Evolutionary conservation across 2,113 vertebrate species (phyloP).

Genomic region (Oreochromis tanganicae): DNA sequence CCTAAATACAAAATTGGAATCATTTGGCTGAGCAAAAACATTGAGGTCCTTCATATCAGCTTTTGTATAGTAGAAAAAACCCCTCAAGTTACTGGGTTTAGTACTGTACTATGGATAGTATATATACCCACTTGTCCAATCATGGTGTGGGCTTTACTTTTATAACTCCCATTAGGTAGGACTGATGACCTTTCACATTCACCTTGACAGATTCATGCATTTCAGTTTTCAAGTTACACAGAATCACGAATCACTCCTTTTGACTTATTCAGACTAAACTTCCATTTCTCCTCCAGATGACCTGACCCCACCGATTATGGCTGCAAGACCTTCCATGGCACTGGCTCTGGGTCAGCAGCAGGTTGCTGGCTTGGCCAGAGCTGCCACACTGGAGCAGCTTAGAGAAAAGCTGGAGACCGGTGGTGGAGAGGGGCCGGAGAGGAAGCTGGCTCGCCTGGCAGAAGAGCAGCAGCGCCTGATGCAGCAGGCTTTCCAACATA

Average conservation of each 20-base stretch:
- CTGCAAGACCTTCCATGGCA: conserved; percentile 77
- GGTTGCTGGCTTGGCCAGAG: conserved; percentile 72
- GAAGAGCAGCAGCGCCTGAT: conserved; percentile 91
- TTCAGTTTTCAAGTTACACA: not conserved
- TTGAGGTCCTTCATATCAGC: not conserved
- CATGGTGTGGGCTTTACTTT: not conserved
- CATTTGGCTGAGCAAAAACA: not conserved
- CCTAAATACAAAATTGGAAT: not conserved
- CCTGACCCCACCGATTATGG: conserved; percentile 69
- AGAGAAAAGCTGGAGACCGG: conserved; percentile 84
- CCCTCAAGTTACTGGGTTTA: not conserved
- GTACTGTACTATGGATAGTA: not conserved
- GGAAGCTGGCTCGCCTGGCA: conserved; percentile 79
- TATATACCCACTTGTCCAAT: not conserved
- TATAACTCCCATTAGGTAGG: not conserved
- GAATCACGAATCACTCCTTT: not conserved
- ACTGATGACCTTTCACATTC: not conserved
- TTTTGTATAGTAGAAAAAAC: not conserved
- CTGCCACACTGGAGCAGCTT: conserved; percentile 86
- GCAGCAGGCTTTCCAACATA: conserved; percentile 93
- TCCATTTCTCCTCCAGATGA: conserved; percentile 56
- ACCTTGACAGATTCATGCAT: not conserved
- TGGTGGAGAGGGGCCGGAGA: conserved; percentile 80
- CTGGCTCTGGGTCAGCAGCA: conserved; percentile 80
- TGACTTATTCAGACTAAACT: not conserved